Evolutionary conservation across 2,113 vertebrate genomes (phyloP).

Genomic region (Vimba vimba): DNA sequence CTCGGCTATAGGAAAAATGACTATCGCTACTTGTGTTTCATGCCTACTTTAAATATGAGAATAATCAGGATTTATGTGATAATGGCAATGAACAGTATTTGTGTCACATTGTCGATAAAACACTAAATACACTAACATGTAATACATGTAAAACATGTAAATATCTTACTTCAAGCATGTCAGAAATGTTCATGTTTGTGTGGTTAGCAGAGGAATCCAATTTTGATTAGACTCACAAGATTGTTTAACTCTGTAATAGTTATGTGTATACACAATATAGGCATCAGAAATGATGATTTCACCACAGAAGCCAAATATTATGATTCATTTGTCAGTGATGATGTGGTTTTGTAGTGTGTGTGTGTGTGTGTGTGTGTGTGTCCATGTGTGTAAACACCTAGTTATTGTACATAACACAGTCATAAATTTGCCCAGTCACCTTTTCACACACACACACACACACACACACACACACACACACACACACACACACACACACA

Average conservation of each 20-base stretch:
- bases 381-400: too few species aligned
- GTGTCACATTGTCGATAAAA: not conserved
- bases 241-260: not conserved
- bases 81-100: not conserved
- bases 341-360: not conserved
- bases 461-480: conserved; percentile 38
- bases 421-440: not conserved
- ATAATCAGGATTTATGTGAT: not conserved
- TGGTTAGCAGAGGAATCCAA: not conserved
- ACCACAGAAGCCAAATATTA: not conserved
- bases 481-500: conserved; percentile 48
- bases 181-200: not conserved
- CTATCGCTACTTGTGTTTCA: too few species aligned
- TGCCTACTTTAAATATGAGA: not conserved
- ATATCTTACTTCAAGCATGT: not conserved
- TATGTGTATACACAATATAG: not conserved
- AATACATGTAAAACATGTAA: too few species aligned
- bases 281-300: not conserved
- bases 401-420: not conserved
- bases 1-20: too few species aligned
- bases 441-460: conserved; percentile 9
- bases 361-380: not conserved
- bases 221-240: not conserved
- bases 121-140: too few species aligned
- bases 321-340: not conserved